Conservation (phyloP, 2,797 vertebrate genomes). For the Cyclopterus lumpus region DNA sequence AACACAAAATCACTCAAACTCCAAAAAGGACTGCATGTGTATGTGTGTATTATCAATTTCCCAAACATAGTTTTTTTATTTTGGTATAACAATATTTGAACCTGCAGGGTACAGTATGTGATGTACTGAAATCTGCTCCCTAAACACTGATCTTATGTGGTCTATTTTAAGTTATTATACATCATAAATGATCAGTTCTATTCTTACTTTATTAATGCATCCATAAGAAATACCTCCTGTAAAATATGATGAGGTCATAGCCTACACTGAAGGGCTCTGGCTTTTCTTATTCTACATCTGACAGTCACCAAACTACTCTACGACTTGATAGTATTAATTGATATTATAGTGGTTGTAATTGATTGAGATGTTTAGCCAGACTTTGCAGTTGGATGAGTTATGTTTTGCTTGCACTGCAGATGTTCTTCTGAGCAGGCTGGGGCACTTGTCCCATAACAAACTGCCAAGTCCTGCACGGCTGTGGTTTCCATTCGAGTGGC, state of each 20-base stretch:
- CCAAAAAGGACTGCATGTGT: background rate
- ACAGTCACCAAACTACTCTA: background rate
- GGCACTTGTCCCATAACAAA: background rate
- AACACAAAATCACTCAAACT: slow-evolving; percentile 3
- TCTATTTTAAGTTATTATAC: background rate
- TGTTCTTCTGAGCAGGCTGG: background rate
- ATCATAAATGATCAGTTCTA: background rate
- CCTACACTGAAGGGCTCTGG: background rate
- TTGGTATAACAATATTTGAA: background rate
- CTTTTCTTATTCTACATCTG: background rate
- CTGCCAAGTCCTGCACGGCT: slow-evolving; percentile 9
- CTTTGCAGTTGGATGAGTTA: slow-evolving; percentile 25
- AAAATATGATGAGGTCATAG: background rate
- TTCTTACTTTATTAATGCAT: background rate
- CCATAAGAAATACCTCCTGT: background rate
- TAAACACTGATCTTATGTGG: background rate
- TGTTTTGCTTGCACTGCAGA: slow-evolving; percentile 34
- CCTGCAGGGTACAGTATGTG: background rate
- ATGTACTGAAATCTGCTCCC: background rate
- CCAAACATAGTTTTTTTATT: background rate
- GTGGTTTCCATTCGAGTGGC: slow-evolving; percentile 32
- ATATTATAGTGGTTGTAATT: background rate
- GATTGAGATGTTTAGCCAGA: background rate
- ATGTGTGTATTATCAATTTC: background rate
- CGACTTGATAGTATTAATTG: background rate